Conservation (phyloP, 2,797 vertebrate genomes). For the Nyctibius grandis region DNA sequence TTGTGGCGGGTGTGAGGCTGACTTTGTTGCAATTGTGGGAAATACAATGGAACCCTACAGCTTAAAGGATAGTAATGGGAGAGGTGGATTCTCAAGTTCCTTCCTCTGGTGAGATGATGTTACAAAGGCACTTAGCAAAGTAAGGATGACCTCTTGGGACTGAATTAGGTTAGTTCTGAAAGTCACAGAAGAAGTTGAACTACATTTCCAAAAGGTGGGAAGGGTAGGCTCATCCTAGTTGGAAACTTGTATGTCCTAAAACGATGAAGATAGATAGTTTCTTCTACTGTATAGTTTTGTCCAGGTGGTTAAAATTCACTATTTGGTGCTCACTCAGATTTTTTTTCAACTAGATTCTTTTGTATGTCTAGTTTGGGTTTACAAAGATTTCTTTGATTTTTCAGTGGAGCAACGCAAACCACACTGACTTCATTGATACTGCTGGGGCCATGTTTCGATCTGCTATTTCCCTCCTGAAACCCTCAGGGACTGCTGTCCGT, state of each 20-base stretch:
- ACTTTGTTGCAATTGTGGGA: background rate
- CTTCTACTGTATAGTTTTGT: background rate
- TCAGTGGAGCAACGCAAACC: slow-evolving; percentile 94
- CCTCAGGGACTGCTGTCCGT: slow-evolving; percentile 83
- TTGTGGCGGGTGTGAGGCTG: background rate
- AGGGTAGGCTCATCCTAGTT: background rate
- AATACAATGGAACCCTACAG: background rate
- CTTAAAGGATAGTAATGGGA: background rate
- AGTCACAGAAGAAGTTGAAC: background rate
- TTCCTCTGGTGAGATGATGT: background rate
- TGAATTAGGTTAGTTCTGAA: background rate
- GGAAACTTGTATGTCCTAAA: background rate
- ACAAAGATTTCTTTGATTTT: background rate
- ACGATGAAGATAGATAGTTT: background rate
- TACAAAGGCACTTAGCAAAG: background rate
- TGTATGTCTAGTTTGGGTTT: background rate
- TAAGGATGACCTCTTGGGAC: background rate
- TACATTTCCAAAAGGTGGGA: background rate
- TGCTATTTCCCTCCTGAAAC: slow-evolving; percentile 82
- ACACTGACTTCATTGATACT: slow-evolving; percentile 88
- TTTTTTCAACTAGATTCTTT: background rate
- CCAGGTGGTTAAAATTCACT: background rate
- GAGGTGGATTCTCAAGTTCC: background rate
- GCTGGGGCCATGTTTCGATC: slow-evolving; percentile 84
- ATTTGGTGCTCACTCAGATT: background rate